Evolutionary conservation across 2,797 vertebrate species (phyloP).

Genomic region (Pristis pectinata): DNA sequence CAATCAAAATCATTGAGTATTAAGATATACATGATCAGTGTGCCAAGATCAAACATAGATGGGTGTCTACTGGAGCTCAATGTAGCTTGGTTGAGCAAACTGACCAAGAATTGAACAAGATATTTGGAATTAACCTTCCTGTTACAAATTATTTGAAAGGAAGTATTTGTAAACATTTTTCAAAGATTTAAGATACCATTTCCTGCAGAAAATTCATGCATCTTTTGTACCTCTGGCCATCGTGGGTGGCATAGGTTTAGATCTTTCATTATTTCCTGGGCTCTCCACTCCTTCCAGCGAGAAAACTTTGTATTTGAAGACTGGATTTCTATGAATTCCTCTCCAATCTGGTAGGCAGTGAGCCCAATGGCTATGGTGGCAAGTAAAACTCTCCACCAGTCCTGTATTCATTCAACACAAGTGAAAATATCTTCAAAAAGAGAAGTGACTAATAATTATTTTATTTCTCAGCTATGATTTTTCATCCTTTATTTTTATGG

Average conservation of each 20-base stretch:
- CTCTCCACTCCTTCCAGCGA: constrained; percentile 41
- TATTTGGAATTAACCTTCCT: neutral
- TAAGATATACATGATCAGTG: neutral
- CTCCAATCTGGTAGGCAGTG: constrained; percentile 40
- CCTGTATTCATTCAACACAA: constrained; percentile 35
- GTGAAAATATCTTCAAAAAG: neutral
- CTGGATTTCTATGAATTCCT: constrained; percentile 43
- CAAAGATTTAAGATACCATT: neutral
- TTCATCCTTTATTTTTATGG: neutral
- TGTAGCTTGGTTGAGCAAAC: neutral
- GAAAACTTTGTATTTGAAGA: constrained; percentile 39
- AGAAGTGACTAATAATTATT: neutral
- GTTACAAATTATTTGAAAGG: neutral
- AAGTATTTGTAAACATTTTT: neutral
- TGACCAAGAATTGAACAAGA: neutral
- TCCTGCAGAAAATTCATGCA: neutral
- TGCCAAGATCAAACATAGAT: neutral
- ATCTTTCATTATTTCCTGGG: constrained; percentile 41
- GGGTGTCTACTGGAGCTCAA: neutral
- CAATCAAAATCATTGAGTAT: neutral
- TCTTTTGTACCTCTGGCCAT: constrained; percentile 42
- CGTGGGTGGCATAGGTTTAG: constrained; percentile 42
- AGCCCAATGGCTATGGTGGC: constrained; percentile 40
- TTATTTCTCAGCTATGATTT: neutral
- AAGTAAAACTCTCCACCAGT: constrained; percentile 42